A percentile compares a stretch with the other conserved stretches of the same genome.
Conservation (phyloP, 1,140 invertebrate genomes). For the Trichoplusia ni region DNA sequence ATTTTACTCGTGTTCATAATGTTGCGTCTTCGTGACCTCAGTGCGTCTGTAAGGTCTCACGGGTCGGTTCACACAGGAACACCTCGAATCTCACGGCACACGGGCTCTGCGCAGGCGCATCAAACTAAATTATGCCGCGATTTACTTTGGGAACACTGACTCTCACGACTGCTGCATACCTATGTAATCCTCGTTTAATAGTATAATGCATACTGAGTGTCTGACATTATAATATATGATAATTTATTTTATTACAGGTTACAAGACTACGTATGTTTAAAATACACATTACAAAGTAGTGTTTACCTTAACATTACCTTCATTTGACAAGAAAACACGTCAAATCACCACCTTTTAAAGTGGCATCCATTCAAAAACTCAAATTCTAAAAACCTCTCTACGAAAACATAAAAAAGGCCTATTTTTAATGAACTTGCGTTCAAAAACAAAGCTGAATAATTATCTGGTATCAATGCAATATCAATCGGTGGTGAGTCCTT, state of each 20-base stretch:
- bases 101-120: conserved; percentile 14
- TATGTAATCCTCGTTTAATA: conserved; percentile 30
- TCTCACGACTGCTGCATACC: conserved; percentile 46
- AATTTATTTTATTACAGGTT: too few species aligned
- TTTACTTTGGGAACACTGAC: conserved; percentile 42
- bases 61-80: conserved; percentile 44
- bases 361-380: too few species aligned
- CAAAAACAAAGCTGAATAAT: not conserved
- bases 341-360: too few species aligned
- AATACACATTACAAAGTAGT: too few species aligned
- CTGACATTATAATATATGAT: too few species aligned
- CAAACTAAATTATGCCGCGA: conserved; percentile 39
- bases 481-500: not conserved
- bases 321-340: too few species aligned
- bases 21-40: conserved; percentile 27
- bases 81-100: conserved; percentile 36
- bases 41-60: conserved; percentile 33
- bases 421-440: too few species aligned
- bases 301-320: too few species aligned
- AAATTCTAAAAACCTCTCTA: too few species aligned
- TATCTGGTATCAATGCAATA: not conserved
- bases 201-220: too few species aligned
- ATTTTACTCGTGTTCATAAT: conserved; percentile 8
- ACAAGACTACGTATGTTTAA: too few species aligned
- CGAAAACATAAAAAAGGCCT: too few species aligned